Percentiles rank a stretch among this genome's conserved stretches.
Evolutionary conservation across 2,888 invertebrate species (phyloP).

Genomic region (Chesias legatella): DNA sequence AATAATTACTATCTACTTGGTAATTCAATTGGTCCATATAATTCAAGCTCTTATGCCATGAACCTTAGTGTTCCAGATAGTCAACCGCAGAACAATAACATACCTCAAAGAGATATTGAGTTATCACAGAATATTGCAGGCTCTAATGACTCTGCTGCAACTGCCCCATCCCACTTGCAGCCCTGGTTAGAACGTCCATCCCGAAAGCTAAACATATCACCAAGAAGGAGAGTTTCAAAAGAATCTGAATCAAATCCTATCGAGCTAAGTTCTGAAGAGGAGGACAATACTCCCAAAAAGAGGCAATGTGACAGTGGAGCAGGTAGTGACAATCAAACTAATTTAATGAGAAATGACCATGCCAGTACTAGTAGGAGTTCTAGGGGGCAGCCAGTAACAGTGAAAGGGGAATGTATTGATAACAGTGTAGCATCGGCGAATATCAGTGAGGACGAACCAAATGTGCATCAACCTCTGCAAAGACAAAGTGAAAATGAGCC

Average conservation of each 20-base stretch:
- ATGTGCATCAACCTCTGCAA: slow-evolving; percentile 18
- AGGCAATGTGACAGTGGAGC: slow-evolving; percentile 48
- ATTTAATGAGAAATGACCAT: slow-evolving; percentile 18
- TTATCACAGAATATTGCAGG: slow-evolving; percentile 21
- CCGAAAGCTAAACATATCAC: slow-evolving; percentile 68
- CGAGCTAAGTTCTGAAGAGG: slow-evolving; percentile 75
- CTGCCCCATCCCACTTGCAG: slow-evolving; percentile 9
- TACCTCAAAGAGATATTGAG: slow-evolving; percentile 24
- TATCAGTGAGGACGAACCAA: slow-evolving; percentile 28
- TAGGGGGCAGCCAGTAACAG: slow-evolving; percentile 35
- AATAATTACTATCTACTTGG: slow-evolving; percentile 54
- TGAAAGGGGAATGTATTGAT: slow-evolving; percentile 56
- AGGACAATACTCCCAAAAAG: slow-evolving; percentile 62
- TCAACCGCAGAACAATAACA: slow-evolving; percentile 38
- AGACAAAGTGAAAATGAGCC: slow-evolving; percentile 28
- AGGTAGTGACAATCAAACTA: slow-evolving; percentile 16
- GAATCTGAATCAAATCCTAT: slow-evolving; percentile 63
- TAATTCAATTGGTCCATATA: slow-evolving; percentile 50
- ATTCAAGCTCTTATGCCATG: slow-evolving; percentile 49
- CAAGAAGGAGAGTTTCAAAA: slow-evolving; percentile 62
- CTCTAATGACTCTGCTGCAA: slow-evolving; percentile 6
- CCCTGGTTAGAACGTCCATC: slow-evolving; percentile 61
- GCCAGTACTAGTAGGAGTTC: slow-evolving; percentile 21
- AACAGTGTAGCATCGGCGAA: slow-evolving; percentile 34
- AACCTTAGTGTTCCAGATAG: slow-evolving; percentile 13